Evolutionary conservation across 2,113 vertebrate genomes (phyloP).

Genomic region (Ellobius talpinus): DNA sequence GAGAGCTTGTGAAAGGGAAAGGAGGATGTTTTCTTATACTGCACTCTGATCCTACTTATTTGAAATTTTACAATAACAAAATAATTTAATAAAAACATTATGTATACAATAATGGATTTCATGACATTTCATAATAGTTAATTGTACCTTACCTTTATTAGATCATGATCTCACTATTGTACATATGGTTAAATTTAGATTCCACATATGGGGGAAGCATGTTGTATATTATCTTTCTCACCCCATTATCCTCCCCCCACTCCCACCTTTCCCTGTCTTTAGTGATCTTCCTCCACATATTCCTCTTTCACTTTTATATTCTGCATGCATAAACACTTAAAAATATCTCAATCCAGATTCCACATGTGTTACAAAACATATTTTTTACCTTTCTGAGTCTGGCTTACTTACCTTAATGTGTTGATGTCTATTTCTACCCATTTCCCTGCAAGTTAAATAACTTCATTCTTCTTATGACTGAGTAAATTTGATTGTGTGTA

Average conservation of each 20-base stretch:
- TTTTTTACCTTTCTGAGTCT: background rate
- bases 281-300: background rate
- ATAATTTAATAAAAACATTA: background rate
- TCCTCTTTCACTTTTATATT: background rate
- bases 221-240: background rate
- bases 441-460: background rate
- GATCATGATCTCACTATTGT: background rate
- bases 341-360: background rate
- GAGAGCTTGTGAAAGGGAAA: background rate
- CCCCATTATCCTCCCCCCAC: background rate
- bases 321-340: background rate
- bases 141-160: background rate
- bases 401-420: background rate
- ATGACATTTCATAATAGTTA: background rate
- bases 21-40: background rate
- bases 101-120: background rate
- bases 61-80: background rate
- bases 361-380: background rate
- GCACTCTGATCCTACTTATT: background rate
- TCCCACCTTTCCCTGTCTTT: background rate
- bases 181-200: background rate
- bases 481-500: too few relatives aligned
- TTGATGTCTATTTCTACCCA: background rate
- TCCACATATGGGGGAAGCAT: too few relatives aligned
- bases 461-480: background rate